These are phyloP conservation scores for Lethocerus indicus DNA, from an alignment of 1,140 invertebrate genomes.

Conservation along the genomic window DNA sequence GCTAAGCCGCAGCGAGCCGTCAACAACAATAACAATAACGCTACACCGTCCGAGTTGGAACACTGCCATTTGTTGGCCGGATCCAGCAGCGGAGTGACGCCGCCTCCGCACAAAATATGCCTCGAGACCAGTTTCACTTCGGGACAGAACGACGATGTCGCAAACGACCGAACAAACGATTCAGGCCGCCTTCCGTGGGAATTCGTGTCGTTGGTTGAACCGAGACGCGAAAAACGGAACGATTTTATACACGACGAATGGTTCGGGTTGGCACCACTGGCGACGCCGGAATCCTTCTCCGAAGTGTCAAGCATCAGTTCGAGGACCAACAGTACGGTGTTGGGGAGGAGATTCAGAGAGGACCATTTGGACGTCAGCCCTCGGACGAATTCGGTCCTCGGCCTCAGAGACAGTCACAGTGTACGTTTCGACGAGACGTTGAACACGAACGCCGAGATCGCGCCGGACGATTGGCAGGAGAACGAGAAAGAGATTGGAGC, in stretches of 20 bases:
- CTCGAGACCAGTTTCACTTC: conserved; percentile 57
- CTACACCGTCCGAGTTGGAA: conserved; percentile 17
- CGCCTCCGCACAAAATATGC: conserved; percentile 38
- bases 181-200: conserved; percentile 20
- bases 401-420: conserved; percentile 11
- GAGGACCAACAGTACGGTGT: conserved; percentile 5
- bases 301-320: conserved; percentile 53
- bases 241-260: conserved; percentile 41
- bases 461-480: too few species aligned
- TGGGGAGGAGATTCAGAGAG: background rate
- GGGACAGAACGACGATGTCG: background rate
- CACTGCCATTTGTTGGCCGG: conserved; percentile 21
- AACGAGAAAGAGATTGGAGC: too few species aligned
- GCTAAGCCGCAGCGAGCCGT: conserved; percentile 43
- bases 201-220: conserved; percentile 18
- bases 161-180: conserved; percentile 12
- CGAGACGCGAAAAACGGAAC: conserved; percentile 16
- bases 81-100: conserved; percentile 23
- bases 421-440: conserved; percentile 10
- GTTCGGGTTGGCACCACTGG: conserved; percentile 54
- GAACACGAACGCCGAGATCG: too few species aligned
- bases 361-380: too few species aligned
- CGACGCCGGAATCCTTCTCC: conserved; percentile 69
- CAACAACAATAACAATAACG: conserved; percentile 18
- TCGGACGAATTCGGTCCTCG: background rate